Percentiles rank a stretch among this genome's conserved stretches.
phyloP scores from a whole-genome alignment of 2,113 vertebrate species.

The Phrynocephalus versicolor region DNA sequence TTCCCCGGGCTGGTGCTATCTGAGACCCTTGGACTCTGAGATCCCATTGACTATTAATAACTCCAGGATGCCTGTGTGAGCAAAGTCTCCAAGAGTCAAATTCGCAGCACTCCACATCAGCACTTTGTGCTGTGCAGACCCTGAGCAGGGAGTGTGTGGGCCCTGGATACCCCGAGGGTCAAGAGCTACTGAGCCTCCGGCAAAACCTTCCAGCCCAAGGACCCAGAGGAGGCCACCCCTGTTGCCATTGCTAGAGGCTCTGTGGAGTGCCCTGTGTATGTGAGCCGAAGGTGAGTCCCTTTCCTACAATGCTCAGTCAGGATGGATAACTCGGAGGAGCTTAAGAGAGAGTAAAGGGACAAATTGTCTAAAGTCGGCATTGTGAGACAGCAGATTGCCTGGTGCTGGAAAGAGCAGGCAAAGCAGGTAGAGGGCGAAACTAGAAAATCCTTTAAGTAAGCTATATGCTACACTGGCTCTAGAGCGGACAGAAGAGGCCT shows the following conservation, averaged over 20 bases:
- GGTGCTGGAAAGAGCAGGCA: constrained; percentile 4
- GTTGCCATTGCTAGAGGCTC: constrained; percentile 3
- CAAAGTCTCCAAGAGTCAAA: constrained; percentile 83
- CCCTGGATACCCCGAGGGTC: constrained; percentile 25
- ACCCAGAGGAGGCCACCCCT: constrained; percentile 40
- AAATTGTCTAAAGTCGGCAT: neutral
- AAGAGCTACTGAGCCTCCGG: constrained; percentile 26
- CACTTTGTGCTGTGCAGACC: constrained; percentile 79
- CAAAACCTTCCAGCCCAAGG: constrained; percentile 31
- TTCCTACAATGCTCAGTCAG: neutral
- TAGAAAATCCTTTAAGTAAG: neutral
- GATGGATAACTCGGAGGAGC: neutral
- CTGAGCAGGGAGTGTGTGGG: constrained; percentile 42
- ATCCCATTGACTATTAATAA: constrained; percentile 85
- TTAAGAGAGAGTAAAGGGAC: constrained; percentile 2
- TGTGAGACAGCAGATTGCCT: neutral
- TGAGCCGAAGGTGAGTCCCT: constrained; percentile 64
- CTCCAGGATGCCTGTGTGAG: constrained; percentile 84
- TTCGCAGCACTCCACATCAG: constrained; percentile 83
- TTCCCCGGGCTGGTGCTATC: constrained; percentile 70
- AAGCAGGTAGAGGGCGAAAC: neutral
- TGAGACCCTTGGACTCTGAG: constrained; percentile 66
- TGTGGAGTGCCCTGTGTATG: neutral
- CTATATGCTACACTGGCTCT: neutral
- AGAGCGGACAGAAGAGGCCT: too few species aligned